Base-by-base conservation (phyloP, 1,140 invertebrate genomes). In the Papilio dardanus region DNA sequence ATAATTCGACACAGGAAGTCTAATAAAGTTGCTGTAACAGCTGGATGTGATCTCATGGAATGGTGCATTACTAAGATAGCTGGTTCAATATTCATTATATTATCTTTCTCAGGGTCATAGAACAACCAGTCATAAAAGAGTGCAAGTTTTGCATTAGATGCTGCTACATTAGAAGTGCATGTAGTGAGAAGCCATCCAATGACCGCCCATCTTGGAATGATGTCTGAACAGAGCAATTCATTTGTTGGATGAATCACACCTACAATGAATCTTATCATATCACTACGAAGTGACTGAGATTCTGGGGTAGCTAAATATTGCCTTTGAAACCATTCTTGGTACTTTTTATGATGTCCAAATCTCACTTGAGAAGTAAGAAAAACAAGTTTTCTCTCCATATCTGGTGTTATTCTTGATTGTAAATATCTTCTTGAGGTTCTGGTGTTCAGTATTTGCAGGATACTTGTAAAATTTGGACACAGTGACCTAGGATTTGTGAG, bases 11-110 rank as follows among this genome's bases (percentile, higher is more conserved):
- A 99, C 66, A 99, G 94, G 94, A 99, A 99, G 94, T 99, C 98
- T 77, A 99, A 93, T 67, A 99, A 94, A 12, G 98, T 99, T 66
- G 97, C 98, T 82, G 98, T 99, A 76, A 99, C 98, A 50, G 97
- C 97, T 54, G 98, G 98, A 95, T 99, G 98, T 83, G 97, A 98
- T 88, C 97, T 95, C 95, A 99, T 98, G 42, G 98, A 99, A 94
- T 99, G 97, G 90, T 98, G 97, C 98, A 99, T 99, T 0, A 99
- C 98, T 75, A 99, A 94, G 88, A 99, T 99, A 10, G 98, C 98
- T n/a, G 99, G 99, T 93, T 99, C 99, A 85, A 99, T 99, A 90
- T 99, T 99, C 99, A 99, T 99, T 78, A 99, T 99, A 88, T 99
- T 99, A 92, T 99, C 99, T 92, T 98, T 98, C 73, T 98, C 97